These are phyloP conservation scores for Diceros bicornis DNA, from an alignment of 2,797 vertebrate species.

Conservation along the genomic window DNA sequence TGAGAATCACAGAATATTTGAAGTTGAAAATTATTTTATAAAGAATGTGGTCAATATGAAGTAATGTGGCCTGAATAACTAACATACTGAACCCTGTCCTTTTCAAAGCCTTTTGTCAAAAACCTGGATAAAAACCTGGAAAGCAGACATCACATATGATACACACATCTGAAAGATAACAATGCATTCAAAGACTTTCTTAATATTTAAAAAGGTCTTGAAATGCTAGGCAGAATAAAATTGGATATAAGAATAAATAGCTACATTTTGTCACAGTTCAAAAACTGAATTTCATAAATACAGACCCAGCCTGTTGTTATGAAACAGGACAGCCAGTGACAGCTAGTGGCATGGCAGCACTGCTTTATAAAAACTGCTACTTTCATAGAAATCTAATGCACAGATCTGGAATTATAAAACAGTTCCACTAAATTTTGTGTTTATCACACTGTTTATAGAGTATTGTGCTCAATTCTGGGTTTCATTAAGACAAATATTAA, in stretches of 20 bases:
- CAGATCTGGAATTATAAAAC: not conserved
- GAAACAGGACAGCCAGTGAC: not conserved
- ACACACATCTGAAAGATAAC: not conserved
- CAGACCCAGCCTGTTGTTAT: not conserved
- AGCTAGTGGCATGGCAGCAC: not conserved
- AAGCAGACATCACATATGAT: not conserved
- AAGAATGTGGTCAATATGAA: not conserved
- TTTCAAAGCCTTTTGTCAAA: slow-evolving; percentile 24
- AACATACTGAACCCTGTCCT: not conserved
- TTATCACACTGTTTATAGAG: not conserved
- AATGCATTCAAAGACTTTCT: not conserved
- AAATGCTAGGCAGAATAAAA: not conserved
- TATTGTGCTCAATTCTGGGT: not conserved
- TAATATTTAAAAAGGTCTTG: slow-evolving; percentile 28
- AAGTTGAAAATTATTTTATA: slow-evolving; percentile 38
- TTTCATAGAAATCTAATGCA: not conserved
- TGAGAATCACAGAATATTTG: not conserved
- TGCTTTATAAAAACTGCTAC: not conserved
- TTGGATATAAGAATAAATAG: not conserved
- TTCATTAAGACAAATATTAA: slow-evolving; percentile 26
- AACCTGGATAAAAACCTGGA: not conserved
- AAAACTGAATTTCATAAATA: slow-evolving; percentile 12
- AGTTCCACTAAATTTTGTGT: not conserved
- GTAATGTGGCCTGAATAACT: not conserved
- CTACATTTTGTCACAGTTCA: not conserved